Conservation (phyloP, 1,140 invertebrate genomes). For the Leguminivora glycinivorella region DNA sequence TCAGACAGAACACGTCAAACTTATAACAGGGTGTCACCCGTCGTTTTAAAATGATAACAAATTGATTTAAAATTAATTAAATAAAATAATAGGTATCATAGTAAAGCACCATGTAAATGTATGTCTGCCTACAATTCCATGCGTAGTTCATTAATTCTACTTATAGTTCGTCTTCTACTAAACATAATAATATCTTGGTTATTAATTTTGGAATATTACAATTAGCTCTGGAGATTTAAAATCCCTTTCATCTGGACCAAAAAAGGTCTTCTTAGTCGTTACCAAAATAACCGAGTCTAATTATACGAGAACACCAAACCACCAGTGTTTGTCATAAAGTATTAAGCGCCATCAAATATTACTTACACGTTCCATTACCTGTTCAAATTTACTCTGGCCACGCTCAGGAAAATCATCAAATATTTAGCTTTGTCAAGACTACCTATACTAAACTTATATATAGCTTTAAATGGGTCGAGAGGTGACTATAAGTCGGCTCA, state of each 20-base stretch:
- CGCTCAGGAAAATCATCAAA: conserved; percentile 6
- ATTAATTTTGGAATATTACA: no score
- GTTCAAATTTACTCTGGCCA: conserved; percentile 4
- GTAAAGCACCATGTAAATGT: no score
- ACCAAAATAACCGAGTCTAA: not conserved
- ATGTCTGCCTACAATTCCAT: no score
- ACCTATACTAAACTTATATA: conserved; percentile 1
- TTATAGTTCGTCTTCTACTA: no score
- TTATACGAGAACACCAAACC: not conserved
- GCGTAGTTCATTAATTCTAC: no score
- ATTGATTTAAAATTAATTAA: no score
- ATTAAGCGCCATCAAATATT: not conserved
- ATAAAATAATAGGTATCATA: no score
- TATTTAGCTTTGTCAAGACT: not conserved
- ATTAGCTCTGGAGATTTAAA: not conserved
- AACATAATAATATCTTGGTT: no score
- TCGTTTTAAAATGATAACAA: no score
- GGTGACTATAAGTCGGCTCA: not conserved
- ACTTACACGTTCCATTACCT: conserved; percentile 7
- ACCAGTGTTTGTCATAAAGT: not conserved
- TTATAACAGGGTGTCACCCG: no score
- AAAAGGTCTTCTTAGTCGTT: not conserved
- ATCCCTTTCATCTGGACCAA: no score
- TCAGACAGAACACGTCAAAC: no score
- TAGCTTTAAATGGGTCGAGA: conserved; percentile 3